Evolutionary conservation across 2,888 invertebrate genomes (phyloP), one percentile per base, ranked within the genome.

Genomic region (Antheraea assamensis): DNA sequence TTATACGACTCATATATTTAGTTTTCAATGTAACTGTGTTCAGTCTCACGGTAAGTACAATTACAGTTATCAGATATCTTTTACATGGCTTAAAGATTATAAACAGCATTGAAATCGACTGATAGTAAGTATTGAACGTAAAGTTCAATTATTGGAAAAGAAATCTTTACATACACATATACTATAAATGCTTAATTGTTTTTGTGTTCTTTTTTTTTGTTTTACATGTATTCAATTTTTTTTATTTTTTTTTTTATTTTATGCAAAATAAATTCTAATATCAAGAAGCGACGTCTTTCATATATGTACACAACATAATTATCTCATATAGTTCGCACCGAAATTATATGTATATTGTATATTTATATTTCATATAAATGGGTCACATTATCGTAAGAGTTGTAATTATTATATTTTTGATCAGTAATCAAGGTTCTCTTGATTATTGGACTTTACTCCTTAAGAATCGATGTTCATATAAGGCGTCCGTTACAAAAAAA

Each of bases 1-100:
- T 42, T 42, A 42, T 42, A 42, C 7, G 13, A 42, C 4, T 78
- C 79, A 81, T 79, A 78, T 76, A 77, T 74, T 74, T 72, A 70
- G 71, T 78, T 61, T 35, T 17, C 42, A 72, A 52, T 61, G 31
- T 24, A 35, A 72, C 42, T 10, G 24, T 42, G 61, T 58, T 30
- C 61, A 42, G 10, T 58, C 13, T 42, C 13, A 2, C 13, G 2
- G 13, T 7, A 42, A 35, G 10, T 35, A 35, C 35, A 27, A 27
- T 27, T 27, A 68, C 13, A 68, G 58, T 24, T 52, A 21, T 21
- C 52, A 52, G 7, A 52, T 19, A 7, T 52, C 5, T 7, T 52
- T 52, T 19, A 52, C 7, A 52, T 21, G 7, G 19, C n/a, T 19
- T 52, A n/a, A n/a, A 52, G 52, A 21, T 52, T 21, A 52, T 21